Evolutionary conservation across 1,140 invertebrate species (phyloP), one percentile per base, ranked within the genome.

Genomic region (Drosophila orosa): DNA sequence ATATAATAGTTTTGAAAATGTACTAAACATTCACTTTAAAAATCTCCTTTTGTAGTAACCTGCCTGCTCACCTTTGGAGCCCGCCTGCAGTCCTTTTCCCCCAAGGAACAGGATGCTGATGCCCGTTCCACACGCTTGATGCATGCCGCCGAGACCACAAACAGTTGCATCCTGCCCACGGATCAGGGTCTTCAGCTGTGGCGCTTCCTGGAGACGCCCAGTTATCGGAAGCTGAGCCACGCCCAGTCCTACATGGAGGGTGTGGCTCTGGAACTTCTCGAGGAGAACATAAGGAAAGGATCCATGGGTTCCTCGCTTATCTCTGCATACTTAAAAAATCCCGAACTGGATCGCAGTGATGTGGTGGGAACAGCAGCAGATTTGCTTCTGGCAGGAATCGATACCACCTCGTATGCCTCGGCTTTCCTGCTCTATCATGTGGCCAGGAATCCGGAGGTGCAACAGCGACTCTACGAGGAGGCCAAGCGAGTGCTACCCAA

Each of bases 401-500:
- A 98, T 92, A 98, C 97, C 55, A 97, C 96, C 4, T 94, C 96
- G 0, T 98, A 97, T 89, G 94, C 95, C 2, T 94, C 95, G 6
- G 94, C 95, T 29, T 98, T 97, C 92, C 92, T 95, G 6, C 87
- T 99, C 5, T 98, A 98, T 89, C 95, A 98, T 85, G 91, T 99
- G 29, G 95, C 95, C 1, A 94, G 86, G 10, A 96, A 98, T 93
- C 93, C 93, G 17, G 78, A 94, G n/a, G 93, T 93, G n/a, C 98
- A 98, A 92, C 92, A 95, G 35, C 95, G 94, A 67, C 79, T 98
- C 5, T 94, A 94, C 61, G 74, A 94, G 56, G 97, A 98, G 93
- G 92, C 95, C 0, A 57, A 81, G 1, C 80, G 78, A 5, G 84
- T 96, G 3, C 83, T 97, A 8, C 92, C 94, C 4, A 83, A 91